phyloP scores from a whole-genome alignment of 2,797 vertebrate species.

The Pantherophis vulpinus region DNA sequence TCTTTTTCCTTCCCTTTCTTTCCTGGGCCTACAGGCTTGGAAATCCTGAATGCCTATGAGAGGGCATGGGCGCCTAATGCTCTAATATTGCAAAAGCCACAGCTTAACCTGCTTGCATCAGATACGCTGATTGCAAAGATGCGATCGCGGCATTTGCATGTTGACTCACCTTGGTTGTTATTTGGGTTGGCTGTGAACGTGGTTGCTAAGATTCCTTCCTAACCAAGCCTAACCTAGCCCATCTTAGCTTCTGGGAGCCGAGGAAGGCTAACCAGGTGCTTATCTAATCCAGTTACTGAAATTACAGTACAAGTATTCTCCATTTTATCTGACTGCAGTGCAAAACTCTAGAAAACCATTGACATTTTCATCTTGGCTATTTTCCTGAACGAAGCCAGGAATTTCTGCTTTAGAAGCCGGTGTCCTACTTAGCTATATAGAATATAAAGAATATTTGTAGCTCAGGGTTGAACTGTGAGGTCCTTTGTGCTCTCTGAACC shows the following conservation, averaged over 20 bases:
- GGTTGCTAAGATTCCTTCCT: background rate
- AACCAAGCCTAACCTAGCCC: background rate
- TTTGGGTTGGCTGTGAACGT: background rate
- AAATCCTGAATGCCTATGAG: background rate
- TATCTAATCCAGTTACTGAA: background rate
- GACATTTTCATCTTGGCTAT: background rate
- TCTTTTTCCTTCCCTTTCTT: background rate
- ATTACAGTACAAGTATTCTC: background rate
- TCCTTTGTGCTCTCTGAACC: background rate
- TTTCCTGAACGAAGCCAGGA: background rate
- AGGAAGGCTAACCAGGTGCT: background rate
- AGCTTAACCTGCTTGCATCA: background rate
- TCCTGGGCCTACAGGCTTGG: background rate
- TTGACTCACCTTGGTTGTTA: background rate
- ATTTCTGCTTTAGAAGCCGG: background rate
- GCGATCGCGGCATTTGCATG: background rate
- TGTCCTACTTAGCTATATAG: background rate
- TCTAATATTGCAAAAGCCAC: background rate
- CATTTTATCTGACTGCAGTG: background rate
- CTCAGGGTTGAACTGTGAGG: background rate
- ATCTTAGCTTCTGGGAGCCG: background rate
- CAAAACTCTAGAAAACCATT: background rate
- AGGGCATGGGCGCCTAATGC: background rate
- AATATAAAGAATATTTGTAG: background rate
- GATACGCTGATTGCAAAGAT: background rate